These are phyloP conservation scores for Psittacula derbiana DNA, from an alignment of 2,797 vertebrate species.

Conservation along the genomic window DNA sequence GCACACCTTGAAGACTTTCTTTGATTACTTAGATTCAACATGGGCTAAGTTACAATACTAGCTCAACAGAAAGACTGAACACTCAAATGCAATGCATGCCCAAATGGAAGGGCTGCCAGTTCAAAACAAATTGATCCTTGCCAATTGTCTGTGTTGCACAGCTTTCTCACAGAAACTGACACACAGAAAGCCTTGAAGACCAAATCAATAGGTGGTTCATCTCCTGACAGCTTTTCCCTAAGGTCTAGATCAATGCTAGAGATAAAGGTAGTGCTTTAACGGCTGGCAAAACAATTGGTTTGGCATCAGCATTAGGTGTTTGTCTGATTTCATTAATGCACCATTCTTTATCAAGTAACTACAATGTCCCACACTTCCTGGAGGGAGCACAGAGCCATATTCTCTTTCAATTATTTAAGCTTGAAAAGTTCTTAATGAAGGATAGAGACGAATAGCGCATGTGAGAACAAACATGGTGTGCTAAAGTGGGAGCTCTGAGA, in stretches of 20 bases:
- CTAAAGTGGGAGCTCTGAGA: background rate
- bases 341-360: background rate
- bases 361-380: background rate
- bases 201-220: background rate
- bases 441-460: background rate
- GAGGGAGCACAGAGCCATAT: background rate
- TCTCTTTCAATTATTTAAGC: background rate
- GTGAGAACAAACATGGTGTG: background rate
- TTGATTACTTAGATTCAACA: background rate
- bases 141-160: background rate
- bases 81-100: rapidly evolving
- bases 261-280: background rate
- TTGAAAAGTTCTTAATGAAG: background rate
- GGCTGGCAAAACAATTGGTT: background rate
- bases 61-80: background rate
- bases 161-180: background rate
- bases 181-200: background rate
- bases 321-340: background rate
- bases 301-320: background rate
- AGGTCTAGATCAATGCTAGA: background rate
- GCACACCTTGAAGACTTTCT: background rate
- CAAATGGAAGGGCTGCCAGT: background rate
- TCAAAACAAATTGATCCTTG: background rate
- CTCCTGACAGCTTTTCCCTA: background rate
- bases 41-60: background rate